Percentiles rank a stretch among this genome's conserved stretches.
Evolutionary conservation across 30 jellyfish, hydroid and myxozoan species (phyloP).

Genomic region (Turritopsis dohrnii): DNA sequence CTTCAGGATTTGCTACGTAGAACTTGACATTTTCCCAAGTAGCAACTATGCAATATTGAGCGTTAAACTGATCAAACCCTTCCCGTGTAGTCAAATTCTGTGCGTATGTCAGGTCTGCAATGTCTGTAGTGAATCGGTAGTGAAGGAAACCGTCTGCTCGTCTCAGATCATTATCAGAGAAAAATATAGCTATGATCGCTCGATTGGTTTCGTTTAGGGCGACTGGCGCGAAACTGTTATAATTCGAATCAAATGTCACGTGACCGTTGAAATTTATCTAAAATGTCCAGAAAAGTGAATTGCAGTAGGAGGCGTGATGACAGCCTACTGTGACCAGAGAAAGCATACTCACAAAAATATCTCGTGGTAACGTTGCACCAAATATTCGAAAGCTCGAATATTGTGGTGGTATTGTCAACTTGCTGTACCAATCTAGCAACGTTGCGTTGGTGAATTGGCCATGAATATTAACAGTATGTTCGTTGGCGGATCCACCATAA

Average conservation of each 20-base stretch:
- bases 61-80: not conserved
- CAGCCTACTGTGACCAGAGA: no score
- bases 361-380: not conserved
- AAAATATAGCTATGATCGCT: not conserved
- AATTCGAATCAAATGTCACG: not conserved
- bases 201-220: not conserved
- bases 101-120: not conserved
- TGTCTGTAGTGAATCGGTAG: not conserved
- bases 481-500: not conserved
- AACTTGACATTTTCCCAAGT: slow-evolving; percentile 13
- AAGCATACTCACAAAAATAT: not conserved
- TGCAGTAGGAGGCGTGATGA: no score
- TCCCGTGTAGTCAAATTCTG: not conserved
- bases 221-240: not conserved
- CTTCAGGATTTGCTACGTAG: not conserved
- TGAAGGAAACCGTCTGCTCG: slow-evolving; percentile 10
- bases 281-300: no score
- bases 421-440: not conserved
- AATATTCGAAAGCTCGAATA: not conserved
- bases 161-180: slow-evolving; percentile 4
- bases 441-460: not conserved
- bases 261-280: slow-evolving; percentile 2
- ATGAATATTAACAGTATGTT: not conserved
- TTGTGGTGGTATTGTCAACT: not conserved
- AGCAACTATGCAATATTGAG: slow-evolving; percentile 9